A percentile compares a stretch with the other conserved stretches of the same genome.
Conservation (phyloP, 53 echinoderm and acorn worm genomes). For the Pentamera pediparva region DNA sequence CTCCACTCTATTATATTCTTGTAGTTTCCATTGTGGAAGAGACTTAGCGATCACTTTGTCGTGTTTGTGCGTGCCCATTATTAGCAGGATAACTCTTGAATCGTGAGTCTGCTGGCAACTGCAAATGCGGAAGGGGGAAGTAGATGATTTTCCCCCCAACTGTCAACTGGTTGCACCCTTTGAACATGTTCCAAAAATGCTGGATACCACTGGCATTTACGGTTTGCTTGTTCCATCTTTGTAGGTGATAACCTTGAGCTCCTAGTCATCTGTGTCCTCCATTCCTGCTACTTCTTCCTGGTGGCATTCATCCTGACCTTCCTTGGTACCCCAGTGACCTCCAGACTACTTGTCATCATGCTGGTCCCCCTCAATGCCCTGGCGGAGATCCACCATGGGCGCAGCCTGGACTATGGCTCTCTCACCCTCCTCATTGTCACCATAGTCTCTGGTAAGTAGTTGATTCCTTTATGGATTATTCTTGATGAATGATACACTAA, state of each 20-base stretch:
- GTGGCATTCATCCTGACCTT: slow-evolving; percentile 68
- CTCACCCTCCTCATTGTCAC: slow-evolving; percentile 56
- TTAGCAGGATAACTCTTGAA: no score
- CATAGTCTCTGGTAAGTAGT: slow-evolving; percentile 59
- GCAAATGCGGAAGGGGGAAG: no score
- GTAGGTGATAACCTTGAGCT: slow-evolving; percentile 72
- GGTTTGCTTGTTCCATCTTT: neutral
- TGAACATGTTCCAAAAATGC: no score
- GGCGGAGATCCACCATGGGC: slow-evolving; percentile 65
- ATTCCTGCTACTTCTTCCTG: slow-evolving; percentile 69
- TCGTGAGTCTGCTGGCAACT: no score
- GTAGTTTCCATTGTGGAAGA: no score
- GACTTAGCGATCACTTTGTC: no score
- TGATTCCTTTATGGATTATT: no score
- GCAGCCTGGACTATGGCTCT: slow-evolving; percentile 62
- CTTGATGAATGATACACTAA: no score
- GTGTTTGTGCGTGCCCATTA: no score
- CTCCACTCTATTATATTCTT: no score
- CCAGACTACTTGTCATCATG: slow-evolving; percentile 69
- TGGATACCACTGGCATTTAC: neutral
- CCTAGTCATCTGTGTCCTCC: slow-evolving; percentile 59
- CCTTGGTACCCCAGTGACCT: slow-evolving; percentile 73
- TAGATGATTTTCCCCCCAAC: no score
- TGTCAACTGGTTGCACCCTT: no score
- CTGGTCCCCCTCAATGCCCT: slow-evolving; percentile 85